Conservation (phyloP, 1,140 invertebrate species). For the Dreissena polymorpha region DNA sequence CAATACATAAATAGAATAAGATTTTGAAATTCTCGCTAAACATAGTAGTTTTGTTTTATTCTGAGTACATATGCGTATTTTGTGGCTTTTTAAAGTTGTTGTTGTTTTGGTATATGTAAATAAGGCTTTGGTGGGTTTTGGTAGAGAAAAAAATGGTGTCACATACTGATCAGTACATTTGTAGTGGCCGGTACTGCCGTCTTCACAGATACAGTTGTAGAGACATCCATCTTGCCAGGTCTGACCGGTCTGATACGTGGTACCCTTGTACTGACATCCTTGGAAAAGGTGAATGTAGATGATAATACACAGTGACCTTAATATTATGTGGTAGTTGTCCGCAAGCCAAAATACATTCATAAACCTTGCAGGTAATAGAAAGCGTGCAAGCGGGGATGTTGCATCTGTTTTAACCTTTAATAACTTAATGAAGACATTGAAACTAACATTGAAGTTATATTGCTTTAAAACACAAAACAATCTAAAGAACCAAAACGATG, state of each 20-base stretch:
- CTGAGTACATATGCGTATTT: not conserved
- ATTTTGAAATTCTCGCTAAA: not conserved
- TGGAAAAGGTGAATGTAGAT: not conserved
- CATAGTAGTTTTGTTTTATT: not conserved
- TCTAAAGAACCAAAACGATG: no score
- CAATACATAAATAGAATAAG: not conserved
- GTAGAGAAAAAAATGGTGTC: not conserved
- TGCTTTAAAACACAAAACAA: no score
- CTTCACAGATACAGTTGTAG: slow-evolving; percentile 43
- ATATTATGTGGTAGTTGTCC: no score
- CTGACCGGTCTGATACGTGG: slow-evolving; percentile 27
- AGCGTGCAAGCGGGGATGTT: no score
- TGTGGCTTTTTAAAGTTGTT: not conserved
- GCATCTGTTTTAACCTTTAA: no score
- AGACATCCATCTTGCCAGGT: slow-evolving; percentile 40
- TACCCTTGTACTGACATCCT: slow-evolving; percentile 45
- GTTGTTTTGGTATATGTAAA: not conserved
- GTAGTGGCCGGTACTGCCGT: slow-evolving; percentile 24
- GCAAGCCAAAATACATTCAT: no score
- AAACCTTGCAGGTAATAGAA: no score
- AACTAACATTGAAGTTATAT: no score
- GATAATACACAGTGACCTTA: no score
- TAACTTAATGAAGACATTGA: no score
- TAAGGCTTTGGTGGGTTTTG: not conserved
- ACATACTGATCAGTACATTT: slow-evolving; percentile 43